Conservation (phyloP, 2,113 vertebrate species). For the Lonchura striata region DNA sequence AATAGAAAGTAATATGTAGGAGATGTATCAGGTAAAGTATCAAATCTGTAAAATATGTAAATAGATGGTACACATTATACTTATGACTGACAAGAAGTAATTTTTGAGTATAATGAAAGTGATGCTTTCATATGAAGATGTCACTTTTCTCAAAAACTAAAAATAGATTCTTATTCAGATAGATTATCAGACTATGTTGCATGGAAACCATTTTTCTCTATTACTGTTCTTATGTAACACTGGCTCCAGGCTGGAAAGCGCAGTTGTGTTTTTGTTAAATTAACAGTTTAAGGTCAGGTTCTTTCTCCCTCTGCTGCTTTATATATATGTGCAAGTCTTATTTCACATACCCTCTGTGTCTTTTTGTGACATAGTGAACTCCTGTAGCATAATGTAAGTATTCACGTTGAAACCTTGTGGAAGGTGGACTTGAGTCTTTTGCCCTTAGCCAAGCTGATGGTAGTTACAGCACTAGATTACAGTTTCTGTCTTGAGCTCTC, state of each 20-base stretch:
- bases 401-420: neutral
- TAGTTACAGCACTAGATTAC: neutral
- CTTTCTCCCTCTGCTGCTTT: neutral
- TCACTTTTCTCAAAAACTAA: slow-evolving; percentile 59
- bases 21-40: neutral
- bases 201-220: slow-evolving; percentile 61
- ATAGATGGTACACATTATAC: neutral
- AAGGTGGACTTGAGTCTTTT: neutral
- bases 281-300: slow-evolving; percentile 8
- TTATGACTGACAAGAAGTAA: neutral
- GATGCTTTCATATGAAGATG: slow-evolving; percentile 53
- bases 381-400: neutral
- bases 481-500: neutral
- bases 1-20: neutral
- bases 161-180: slow-evolving; percentile 62
- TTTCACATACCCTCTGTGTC: neutral
- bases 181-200: slow-evolving; percentile 42
- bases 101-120: neutral
- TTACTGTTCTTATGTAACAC: slow-evolving; percentile 39
- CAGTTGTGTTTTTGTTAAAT: slow-evolving; percentile 21
- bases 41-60: neutral
- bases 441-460: neutral
- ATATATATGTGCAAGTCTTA: neutral
- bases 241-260: slow-evolving; percentile 35
- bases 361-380: neutral